Conservation (phyloP, 1,140 invertebrate species). For the Melipona quadrifasciata region DNA sequence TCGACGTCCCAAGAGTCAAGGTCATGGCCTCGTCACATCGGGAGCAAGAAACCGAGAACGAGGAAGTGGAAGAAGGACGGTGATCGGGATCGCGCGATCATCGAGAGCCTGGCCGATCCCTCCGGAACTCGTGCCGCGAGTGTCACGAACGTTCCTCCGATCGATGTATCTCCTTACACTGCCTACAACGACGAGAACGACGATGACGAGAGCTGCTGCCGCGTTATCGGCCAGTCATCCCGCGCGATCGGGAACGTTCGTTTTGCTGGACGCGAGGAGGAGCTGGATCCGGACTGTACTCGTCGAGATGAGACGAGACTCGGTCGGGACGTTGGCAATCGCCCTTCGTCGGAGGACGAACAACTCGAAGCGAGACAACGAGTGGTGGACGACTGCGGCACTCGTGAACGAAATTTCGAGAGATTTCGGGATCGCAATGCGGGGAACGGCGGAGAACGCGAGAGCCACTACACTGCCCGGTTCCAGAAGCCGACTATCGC, state of each 20-base stretch:
- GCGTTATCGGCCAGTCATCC: not conserved
- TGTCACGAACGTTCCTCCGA: constrained; percentile 39
- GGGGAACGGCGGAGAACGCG: constrained; percentile 6
- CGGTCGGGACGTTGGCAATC: not conserved
- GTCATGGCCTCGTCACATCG: constrained; percentile 54
- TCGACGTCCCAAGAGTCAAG: constrained; percentile 55
- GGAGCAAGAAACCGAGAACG: constrained; percentile 34
- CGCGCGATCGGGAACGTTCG: not conserved
- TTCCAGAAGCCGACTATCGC: constrained; percentile 58
- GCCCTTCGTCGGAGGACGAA: too few species aligned
- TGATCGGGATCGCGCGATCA: constrained; percentile 9
- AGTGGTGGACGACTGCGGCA: too few species aligned
- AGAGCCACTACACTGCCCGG: constrained; percentile 70
- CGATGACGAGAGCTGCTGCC: not conserved
- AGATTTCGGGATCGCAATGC: not conserved
- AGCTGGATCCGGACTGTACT: too few species aligned
- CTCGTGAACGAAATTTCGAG: too few species aligned
- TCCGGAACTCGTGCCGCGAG: constrained; percentile 8
- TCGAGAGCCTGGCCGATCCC: constrained; percentile 8
- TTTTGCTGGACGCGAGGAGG: not conserved
- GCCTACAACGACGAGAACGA: constrained; percentile 67
- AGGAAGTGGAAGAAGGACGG: constrained; percentile 24
- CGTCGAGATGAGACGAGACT: not conserved
- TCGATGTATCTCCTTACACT: constrained; percentile 69
- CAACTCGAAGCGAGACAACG: too few species aligned